phyloP scores from a whole-genome alignment of 2,797 vertebrate genomes.

The Phrynocephalus guinanensis region DNA sequence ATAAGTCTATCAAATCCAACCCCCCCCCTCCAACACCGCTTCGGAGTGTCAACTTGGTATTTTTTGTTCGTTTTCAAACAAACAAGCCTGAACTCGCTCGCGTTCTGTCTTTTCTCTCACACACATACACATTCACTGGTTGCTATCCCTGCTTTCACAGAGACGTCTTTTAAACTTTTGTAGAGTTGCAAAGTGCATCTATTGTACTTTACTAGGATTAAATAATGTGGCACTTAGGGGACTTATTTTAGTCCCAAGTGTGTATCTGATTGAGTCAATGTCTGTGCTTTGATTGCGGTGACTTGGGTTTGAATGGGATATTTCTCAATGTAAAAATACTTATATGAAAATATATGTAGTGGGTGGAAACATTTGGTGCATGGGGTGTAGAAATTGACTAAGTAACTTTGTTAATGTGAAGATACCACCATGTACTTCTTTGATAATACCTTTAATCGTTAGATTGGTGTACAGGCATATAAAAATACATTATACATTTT shows the following conservation, averaged over 20 bases:
- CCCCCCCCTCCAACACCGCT: too few species aligned
- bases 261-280: too few species aligned
- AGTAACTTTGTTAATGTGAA: neutral
- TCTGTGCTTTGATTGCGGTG: too few species aligned
- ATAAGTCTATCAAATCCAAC: too few species aligned
- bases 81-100: neutral
- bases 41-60: too few species aligned
- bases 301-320: neutral
- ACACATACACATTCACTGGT: too few species aligned
- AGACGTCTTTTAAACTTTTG: too few species aligned
- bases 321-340: neutral
- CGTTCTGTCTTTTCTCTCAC: too few species aligned
- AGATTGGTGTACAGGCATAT: slow-evolving; percentile 40
- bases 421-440: neutral
- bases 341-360: neutral
- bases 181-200: too few species aligned
- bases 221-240: neutral
- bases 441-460: neutral
- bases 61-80: too few species aligned
- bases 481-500: slow-evolving; percentile 54
- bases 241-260: neutral
- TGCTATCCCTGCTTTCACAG: neutral
- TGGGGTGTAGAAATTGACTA: neutral
- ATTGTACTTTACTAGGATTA: too few species aligned
- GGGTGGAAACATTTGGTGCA: neutral